These are phyloP conservation scores for Tor tambroides DNA, from an alignment of 2,113 vertebrate genomes.

Conservation along the genomic window DNA sequence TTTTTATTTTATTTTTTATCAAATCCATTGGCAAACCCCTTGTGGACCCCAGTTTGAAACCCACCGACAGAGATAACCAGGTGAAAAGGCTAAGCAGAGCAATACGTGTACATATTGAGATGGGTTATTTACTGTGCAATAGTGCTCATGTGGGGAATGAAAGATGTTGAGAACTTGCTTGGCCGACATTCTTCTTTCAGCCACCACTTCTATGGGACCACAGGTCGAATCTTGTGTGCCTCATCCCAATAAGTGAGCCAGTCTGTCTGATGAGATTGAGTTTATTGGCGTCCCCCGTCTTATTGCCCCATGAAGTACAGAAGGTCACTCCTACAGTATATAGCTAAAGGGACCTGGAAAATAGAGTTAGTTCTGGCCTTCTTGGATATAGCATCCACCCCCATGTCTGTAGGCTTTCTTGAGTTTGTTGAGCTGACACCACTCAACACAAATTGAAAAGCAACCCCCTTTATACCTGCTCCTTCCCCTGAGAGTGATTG, in stretches of 20 bases:
- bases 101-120: background rate
- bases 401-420: background rate
- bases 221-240: background rate
- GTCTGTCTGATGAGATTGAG: background rate
- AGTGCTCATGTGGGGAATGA: background rate
- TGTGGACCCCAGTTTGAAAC: background rate
- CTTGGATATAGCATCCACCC: background rate
- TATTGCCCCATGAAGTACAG: background rate
- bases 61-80: background rate
- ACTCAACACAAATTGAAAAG: slow-evolving; percentile 9
- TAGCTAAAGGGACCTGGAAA: background rate
- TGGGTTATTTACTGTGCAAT: background rate
- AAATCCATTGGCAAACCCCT: background rate
- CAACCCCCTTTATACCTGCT: background rate
- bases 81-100: background rate
- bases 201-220: background rate
- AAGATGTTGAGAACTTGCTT: background rate
- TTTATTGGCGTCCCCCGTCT: background rate
- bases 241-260: background rate
- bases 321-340: background rate
- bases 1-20: background rate
- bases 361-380: background rate
- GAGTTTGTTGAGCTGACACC: background rate
- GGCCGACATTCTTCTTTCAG: background rate
- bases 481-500: background rate